Percentiles rank a stretch among this genome's conserved stretches.
Conservation (phyloP, 2,888 invertebrate genomes). For the Thyatira batis region DNA sequence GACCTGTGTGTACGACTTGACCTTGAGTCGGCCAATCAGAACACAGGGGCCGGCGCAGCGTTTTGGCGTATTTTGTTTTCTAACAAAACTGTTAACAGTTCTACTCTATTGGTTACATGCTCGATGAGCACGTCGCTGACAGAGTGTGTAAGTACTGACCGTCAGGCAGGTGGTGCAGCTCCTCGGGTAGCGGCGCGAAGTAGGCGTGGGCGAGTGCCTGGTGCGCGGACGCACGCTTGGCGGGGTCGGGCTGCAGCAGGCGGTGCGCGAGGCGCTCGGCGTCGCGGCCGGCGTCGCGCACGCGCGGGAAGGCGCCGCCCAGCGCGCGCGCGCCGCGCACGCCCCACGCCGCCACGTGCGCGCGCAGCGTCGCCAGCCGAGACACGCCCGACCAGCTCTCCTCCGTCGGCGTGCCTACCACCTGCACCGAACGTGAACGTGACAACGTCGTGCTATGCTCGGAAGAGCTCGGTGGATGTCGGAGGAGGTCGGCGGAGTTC, state of each 20-base stretch:
- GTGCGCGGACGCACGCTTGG: slow-evolving; percentile 92
- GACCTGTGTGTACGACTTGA: no score
- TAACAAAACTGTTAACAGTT: no score
- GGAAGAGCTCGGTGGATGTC: no score
- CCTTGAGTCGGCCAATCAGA: no score
- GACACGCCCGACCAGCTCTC: slow-evolving; percentile 96
- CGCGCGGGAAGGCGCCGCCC: slow-evolving; percentile 93
- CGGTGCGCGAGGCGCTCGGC: slow-evolving; percentile 94
- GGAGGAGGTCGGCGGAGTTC: no score
- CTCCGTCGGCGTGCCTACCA: slow-evolving; percentile 97
- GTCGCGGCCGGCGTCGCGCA: slow-evolving; percentile 92
- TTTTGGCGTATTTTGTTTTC: no score
- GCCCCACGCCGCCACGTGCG: slow-evolving; percentile 83
- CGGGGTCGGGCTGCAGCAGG: slow-evolving; percentile 93
- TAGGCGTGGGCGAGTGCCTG: slow-evolving; percentile 94
- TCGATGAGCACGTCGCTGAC: no score
- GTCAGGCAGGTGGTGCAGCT: slow-evolving; percentile 94
- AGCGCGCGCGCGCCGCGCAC: slow-evolving; percentile 89
- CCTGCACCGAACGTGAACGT: slow-evolving; percentile 78
- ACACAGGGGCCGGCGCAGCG: no score
- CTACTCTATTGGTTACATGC: no score
- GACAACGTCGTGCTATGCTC: no score
- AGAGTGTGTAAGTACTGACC: slow-evolving; percentile 86
- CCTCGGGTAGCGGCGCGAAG: slow-evolving; percentile 93
- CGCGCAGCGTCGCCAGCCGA: slow-evolving; percentile 92